Conservation (phyloP, 92 coral and sea anemone species). For the Phenganax stokvisi region DNA sequence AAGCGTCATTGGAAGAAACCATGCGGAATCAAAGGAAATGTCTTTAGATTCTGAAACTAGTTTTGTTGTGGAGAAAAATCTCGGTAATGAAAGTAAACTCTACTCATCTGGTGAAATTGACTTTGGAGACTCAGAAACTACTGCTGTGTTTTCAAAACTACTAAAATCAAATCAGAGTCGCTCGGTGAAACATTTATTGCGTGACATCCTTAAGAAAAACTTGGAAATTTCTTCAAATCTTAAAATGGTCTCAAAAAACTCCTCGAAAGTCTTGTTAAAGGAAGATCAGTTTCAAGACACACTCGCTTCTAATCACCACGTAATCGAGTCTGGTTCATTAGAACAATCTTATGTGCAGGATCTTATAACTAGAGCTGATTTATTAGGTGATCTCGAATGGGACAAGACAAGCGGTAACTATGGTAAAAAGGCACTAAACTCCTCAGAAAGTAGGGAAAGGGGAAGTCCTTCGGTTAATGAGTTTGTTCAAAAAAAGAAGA, state of each 20-base stretch:
- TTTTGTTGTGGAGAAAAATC: neutral
- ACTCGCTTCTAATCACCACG: no score
- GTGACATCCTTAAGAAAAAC: neutral
- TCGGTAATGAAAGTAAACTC: neutral
- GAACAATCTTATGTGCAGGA: slow-evolving; percentile 2
- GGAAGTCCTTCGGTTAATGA: no score
- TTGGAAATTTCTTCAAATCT: neutral
- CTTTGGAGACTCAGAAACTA: neutral
- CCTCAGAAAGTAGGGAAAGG: neutral
- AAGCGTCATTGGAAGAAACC: no score
- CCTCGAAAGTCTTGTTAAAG: neutral
- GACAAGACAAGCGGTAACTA: slow-evolving; percentile 5
- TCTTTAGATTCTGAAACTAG: no score
- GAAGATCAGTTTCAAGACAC: neutral
- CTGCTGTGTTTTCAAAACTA: neutral
- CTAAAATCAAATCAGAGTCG: neutral
- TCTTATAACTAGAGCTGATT: slow-evolving; percentile 3
- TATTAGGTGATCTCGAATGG: neutral
- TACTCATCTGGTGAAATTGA: neutral
- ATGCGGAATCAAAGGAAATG: no score
- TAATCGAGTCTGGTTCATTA: neutral
- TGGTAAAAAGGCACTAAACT: neutral
- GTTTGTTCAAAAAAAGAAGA: no score
- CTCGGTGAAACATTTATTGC: neutral
- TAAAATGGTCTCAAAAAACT: no score